These are phyloP conservation scores for Philopotamus ludificatus DNA, from an alignment of 1,140 invertebrate species.

Conservation along the genomic window DNA sequence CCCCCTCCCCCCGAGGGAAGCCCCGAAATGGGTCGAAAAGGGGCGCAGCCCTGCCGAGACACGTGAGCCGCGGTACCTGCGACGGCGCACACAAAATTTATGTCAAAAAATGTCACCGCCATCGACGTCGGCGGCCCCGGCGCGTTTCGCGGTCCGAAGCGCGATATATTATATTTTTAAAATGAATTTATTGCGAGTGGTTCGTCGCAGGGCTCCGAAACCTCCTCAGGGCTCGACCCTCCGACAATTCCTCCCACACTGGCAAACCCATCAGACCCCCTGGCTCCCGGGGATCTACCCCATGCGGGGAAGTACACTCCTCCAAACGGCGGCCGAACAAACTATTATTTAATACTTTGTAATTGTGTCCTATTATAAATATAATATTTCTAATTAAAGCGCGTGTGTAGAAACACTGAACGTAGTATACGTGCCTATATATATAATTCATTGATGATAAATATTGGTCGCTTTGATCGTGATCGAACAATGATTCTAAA, in stretches of 20 bases:
- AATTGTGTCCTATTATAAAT: too few relatives aligned
- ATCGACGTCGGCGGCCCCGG: too few relatives aligned
- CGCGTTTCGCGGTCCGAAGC: background rate
- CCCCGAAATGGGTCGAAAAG: conserved; percentile 48
- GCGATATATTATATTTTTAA: background rate
- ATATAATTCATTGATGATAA: too few relatives aligned
- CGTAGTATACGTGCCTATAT: too few relatives aligned
- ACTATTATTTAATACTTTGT: too few relatives aligned
- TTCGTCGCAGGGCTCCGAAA: conserved; percentile 12
- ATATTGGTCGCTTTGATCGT: too few relatives aligned
- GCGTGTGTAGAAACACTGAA: too few relatives aligned
- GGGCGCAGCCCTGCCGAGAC: conserved; percentile 46
- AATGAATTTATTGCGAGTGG: background rate
- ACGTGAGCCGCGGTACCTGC: conserved; percentile 55
- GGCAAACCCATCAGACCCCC: conserved; percentile 24
- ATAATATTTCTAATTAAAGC: too few relatives aligned
- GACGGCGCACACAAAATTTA: conserved; percentile 48
- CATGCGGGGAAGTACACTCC: conserved; percentile 25
- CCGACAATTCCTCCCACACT: background rate
- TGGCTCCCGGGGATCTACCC: conserved; percentile 27
- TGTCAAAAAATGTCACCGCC: background rate
- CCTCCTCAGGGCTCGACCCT: conserved; percentile 24
- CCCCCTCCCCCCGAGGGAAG: conserved; percentile 48
- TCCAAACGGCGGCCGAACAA: background rate
- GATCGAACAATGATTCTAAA: too few relatives aligned